Conservation (phyloP, 2,888 invertebrate genomes). For the Kuschelorhynchus macadamiae region DNA sequence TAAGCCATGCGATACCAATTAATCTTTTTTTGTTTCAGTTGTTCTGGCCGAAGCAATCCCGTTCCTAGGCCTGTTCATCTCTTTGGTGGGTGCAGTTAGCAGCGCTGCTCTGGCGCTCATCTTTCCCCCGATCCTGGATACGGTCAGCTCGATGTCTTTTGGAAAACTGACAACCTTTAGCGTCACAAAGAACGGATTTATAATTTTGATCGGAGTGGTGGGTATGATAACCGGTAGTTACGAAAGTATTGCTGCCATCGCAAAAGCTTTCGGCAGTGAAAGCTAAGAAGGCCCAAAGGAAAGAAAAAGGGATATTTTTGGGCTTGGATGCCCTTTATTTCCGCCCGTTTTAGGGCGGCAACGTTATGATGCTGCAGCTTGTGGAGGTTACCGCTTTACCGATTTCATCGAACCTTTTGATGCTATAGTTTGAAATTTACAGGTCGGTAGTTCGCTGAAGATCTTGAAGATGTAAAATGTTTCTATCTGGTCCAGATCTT, state of each 20-base stretch:
- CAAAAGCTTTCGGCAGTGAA: slow-evolving; percentile 48
- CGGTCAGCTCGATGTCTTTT: slow-evolving; percentile 78
- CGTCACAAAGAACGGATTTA: slow-evolving; percentile 73
- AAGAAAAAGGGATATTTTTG: slow-evolving; percentile 14
- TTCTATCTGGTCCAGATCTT: too few species aligned
- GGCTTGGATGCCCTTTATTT: slow-evolving; percentile 24
- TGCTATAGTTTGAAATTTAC: too few species aligned
- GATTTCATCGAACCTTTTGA: slow-evolving; percentile 11
- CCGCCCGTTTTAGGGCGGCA: slow-evolving; percentile 39
- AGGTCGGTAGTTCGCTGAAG: too few species aligned
- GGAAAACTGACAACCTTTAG: slow-evolving; percentile 69
- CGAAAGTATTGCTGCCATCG: slow-evolving; percentile 78
- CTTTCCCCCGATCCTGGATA: slow-evolving; percentile 89
- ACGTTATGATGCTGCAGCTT: not conserved
- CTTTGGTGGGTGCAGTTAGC: slow-evolving; percentile 91
- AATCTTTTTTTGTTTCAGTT: slow-evolving; percentile 74
- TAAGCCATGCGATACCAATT: too few species aligned
- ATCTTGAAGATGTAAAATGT: too few species aligned
- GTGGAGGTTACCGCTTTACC: slow-evolving; percentile 16
- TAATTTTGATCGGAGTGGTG: slow-evolving; percentile 78
- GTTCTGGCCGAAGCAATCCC: slow-evolving; percentile 89
- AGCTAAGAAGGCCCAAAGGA: slow-evolving; percentile 23
- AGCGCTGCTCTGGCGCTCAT: slow-evolving; percentile 89
- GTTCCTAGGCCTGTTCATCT: slow-evolving; percentile 88
- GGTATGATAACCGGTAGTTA: slow-evolving; percentile 84